Conservation (phyloP, 2,113 vertebrate genomes). For the Rana temporaria region DNA sequence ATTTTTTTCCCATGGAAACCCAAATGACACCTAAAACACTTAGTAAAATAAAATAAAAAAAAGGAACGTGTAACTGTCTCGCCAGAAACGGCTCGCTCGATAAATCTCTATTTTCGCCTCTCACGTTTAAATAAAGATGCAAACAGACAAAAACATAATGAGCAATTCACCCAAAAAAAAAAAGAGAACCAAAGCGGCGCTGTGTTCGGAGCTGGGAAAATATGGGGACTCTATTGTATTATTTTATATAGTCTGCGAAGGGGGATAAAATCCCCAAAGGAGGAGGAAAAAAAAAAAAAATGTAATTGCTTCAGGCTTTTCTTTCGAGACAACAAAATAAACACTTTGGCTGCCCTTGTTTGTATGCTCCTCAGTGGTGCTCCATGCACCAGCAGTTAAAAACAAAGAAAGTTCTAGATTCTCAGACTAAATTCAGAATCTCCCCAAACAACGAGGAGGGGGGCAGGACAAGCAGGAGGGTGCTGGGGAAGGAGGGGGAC, state of each 20-base stretch:
- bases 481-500: conserved; percentile 66
- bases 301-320: conserved; percentile 73
- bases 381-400: conserved; percentile 92
- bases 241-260: conserved; percentile 63
- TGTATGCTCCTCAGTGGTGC: conserved; percentile 86
- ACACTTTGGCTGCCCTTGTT: conserved; percentile 86
- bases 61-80: too few species aligned
- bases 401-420: conserved; percentile 91
- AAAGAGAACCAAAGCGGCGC: not conserved
- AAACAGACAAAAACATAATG: conserved; percentile 32
- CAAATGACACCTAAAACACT: too few species aligned
- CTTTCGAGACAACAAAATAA: conserved; percentile 85
- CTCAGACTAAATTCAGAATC: conserved; percentile 85
- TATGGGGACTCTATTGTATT: conserved; percentile 38
- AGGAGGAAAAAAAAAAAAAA: conserved; percentile 65
- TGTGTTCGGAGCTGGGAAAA: conserved; percentile 33
- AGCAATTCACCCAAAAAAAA: not conserved
- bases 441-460: conserved; percentile 78
- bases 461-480: conserved; percentile 67
- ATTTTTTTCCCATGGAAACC: too few species aligned
- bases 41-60: too few species aligned
- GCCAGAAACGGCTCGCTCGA: not conserved
- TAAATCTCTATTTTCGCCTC: not conserved
- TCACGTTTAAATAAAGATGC: conserved; percentile 19
- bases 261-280: conserved; percentile 70